Base-by-base conservation (phyloP, 2,888 invertebrate species). In the Eristalis pertinax region DNA sequence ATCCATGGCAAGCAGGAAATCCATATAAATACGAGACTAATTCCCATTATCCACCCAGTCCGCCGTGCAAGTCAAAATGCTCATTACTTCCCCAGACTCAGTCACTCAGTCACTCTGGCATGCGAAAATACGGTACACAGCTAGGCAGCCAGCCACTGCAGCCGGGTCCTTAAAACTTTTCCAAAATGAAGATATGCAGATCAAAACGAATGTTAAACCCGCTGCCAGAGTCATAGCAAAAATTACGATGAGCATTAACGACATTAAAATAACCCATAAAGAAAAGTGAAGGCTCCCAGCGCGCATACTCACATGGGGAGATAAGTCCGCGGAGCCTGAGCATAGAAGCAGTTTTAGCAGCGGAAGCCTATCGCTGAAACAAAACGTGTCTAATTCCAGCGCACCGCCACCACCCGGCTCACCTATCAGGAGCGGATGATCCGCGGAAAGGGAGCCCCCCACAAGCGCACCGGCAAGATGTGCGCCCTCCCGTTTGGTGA, bases 201-300 rank as follows among this genome's bases (percentile, higher is more conserved):
- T 92, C 90, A 91, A 90, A 82, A 85, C 64, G 50, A 82, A 81
- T 75, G 86, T 79, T 79, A 86, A 84, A 62, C 62, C 19, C 41
- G 68, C 68, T 69, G 64, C 67, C 29, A 65, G 64, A 84, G 75
- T 87, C 75, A 81, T 87, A 73, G 77, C 90, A 91, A 92, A 92
- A 92, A 91, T 92, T 92, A 92, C 92, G 91, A 92, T 92, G 91
- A 92, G 91, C 92, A 92, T 92, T 92, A 92, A 91, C 90, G 90
- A 90, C 92, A 92, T 92, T 92, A 91, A 91, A 92, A 91, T 90
- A 89, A 84, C 85, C 89, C 89, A 89, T 88, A 89, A 81, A 82
- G 88, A 81, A 80, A 72, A 84, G 76, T 79, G 84, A 89, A 89
- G 84, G 76, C 81, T 87, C 29, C 78, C 67, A 79, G 35, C 8